Evolutionary conservation across 2,888 invertebrate species (phyloP).

Genomic region (Ochropacha duplaris): DNA sequence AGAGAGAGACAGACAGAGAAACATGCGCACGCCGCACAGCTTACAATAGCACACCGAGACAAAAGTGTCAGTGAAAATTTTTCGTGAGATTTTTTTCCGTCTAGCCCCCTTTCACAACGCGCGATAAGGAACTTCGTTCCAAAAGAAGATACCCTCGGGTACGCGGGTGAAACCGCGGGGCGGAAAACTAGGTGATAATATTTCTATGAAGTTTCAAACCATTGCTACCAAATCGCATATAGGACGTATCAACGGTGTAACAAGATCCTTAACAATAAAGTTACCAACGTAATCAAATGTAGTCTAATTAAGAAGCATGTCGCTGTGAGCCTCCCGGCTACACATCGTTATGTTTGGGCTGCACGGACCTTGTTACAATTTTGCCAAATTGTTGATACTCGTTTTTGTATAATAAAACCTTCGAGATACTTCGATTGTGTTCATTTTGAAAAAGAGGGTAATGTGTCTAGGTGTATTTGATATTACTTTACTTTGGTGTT

Average conservation of each 20-base stretch:
- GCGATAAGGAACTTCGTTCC: too few species aligned
- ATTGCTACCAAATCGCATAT: slow-evolving; percentile 10
- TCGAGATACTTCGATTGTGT: background rate
- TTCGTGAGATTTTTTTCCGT: too few species aligned
- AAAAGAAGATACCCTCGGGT: too few species aligned
- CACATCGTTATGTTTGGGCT: slow-evolving; percentile 19
- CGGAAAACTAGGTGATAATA: too few species aligned
- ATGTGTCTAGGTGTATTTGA: background rate
- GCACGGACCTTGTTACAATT: slow-evolving; percentile 28
- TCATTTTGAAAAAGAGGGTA: background rate
- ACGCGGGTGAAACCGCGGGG: too few species aligned
- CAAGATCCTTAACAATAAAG: slow-evolving; percentile 11
- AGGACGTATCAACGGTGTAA: slow-evolving; percentile 7
- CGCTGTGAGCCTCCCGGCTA: slow-evolving; percentile 12
- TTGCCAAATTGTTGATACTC: slow-evolving; percentile 20
- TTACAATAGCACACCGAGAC: too few species aligned
- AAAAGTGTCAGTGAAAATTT: too few species aligned
- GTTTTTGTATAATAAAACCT: background rate
- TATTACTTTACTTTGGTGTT: background rate
- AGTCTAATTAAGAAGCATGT: slow-evolving; percentile 35
- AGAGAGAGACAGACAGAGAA: too few species aligned
- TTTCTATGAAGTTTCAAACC: background rate
- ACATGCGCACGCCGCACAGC: too few species aligned
- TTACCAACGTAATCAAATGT: slow-evolving; percentile 26
- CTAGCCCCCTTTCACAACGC: too few species aligned